phyloP scores from a whole-genome alignment of 2,113 vertebrate genomes.

The Mustela nigripes region DNA sequence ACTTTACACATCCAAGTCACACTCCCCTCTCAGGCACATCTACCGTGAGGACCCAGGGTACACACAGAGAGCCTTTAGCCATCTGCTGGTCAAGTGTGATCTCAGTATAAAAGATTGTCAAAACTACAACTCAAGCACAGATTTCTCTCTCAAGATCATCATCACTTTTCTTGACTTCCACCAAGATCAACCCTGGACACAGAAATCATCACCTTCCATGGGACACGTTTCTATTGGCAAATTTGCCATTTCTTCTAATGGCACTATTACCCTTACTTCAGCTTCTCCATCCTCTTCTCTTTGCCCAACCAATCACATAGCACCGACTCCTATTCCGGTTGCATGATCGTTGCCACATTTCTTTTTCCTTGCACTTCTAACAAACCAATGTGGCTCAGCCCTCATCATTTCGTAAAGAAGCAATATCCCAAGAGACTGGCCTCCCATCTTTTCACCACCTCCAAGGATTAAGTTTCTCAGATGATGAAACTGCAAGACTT shows the following conservation, averaged over 20 bases:
- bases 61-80: neutral
- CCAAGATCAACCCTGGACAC: neutral
- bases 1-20: neutral
- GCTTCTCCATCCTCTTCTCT: neutral
- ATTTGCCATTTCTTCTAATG: neutral
- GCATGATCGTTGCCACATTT: neutral
- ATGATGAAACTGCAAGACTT: neutral
- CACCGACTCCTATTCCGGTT: neutral
- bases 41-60: neutral
- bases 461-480: neutral
- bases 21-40: neutral
- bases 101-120: neutral
- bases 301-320: neutral
- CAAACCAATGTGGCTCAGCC: neutral
- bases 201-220: neutral
- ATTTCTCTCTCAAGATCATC: neutral
- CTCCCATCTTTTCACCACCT: neutral
- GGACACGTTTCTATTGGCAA: neutral
- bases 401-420: neutral
- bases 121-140: neutral
- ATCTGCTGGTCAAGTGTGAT: neutral
- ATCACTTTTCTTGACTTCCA: neutral
- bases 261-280: neutral
- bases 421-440: neutral
- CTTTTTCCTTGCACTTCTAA: neutral